phyloP scores from a whole-genome alignment of 2,113 vertebrate genomes.

The Cranoglanis bouderius region DNA sequence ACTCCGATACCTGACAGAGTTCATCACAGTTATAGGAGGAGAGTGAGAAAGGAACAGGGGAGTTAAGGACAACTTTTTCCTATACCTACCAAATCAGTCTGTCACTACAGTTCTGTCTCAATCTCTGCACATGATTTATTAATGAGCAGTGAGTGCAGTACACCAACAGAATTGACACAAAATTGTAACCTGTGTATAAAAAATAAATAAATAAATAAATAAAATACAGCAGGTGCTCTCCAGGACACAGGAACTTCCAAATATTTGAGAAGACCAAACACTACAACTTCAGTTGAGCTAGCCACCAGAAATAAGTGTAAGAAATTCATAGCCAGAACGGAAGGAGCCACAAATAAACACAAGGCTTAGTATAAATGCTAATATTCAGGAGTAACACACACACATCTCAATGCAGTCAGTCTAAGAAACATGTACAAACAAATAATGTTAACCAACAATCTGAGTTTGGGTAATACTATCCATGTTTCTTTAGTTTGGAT shows the following conservation, averaged over 20 bases:
- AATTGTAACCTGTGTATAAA: background rate
- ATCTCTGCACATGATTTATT: conserved; percentile 15
- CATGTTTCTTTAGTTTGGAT: no score
- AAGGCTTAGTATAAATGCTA: background rate
- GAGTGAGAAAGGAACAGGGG: background rate
- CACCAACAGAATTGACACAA: background rate
- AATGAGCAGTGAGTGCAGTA: background rate
- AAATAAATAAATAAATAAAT: background rate
- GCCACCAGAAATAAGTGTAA: background rate
- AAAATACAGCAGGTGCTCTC: background rate
- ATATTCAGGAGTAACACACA: background rate
- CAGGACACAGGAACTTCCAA: background rate
- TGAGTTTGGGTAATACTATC: background rate
- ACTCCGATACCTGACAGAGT: conserved; percentile 30
- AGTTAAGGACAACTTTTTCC: conserved; percentile 10
- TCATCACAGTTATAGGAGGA: conserved; percentile 27
- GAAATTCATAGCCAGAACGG: background rate
- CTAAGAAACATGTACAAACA: background rate
- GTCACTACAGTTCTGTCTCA: background rate
- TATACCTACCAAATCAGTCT: background rate
- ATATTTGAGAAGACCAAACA: background rate
- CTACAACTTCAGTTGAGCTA: background rate
- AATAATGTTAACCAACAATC: background rate
- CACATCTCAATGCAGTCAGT: background rate
- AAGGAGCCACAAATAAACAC: background rate